A percentile compares a stretch with the other conserved stretches of the same genome.
Conservation (phyloP, 2,113 vertebrate genomes). For the Zonotrichia leucophrys region DNA sequence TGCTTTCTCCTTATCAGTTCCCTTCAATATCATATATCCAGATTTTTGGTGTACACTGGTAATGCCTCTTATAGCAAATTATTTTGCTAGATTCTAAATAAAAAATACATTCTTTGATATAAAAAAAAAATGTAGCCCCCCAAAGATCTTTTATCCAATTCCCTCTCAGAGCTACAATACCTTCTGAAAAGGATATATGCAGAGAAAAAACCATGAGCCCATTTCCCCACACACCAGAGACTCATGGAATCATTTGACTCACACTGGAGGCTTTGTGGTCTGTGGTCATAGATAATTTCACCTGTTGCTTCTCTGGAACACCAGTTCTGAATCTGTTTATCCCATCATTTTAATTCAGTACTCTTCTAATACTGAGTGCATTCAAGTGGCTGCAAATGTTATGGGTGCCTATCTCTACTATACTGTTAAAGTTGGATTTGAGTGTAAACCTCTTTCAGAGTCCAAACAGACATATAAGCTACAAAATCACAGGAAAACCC, state of each 20-base stretch:
- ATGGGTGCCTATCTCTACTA: not conserved
- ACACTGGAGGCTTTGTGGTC: not conserved
- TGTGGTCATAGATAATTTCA: not conserved
- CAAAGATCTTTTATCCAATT: not conserved
- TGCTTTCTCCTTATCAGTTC: not conserved
- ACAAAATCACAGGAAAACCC: not conserved
- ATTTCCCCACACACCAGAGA: not conserved
- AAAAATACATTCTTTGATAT: not conserved
- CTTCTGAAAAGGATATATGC: not conserved
- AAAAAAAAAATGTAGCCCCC: not conserved
- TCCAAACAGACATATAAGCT: not conserved
- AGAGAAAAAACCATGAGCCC: not conserved
- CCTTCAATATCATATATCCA: not conserved
- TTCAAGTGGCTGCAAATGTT: not conserved
- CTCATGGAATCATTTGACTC: not conserved
- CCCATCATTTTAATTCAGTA: not conserved
- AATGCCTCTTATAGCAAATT: not conserved
- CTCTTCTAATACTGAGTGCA: not conserved
- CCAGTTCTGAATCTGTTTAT: not conserved
- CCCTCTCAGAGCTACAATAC: not conserved
- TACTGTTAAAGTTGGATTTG: not conserved
- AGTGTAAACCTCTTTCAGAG: not conserved
- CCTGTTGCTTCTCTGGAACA: not conserved
- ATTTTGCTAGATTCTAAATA: not conserved
- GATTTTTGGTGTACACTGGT: not conserved